Evolutionary conservation across 2,797 vertebrate genomes (phyloP).

Genomic region (Characodon lateralis): DNA sequence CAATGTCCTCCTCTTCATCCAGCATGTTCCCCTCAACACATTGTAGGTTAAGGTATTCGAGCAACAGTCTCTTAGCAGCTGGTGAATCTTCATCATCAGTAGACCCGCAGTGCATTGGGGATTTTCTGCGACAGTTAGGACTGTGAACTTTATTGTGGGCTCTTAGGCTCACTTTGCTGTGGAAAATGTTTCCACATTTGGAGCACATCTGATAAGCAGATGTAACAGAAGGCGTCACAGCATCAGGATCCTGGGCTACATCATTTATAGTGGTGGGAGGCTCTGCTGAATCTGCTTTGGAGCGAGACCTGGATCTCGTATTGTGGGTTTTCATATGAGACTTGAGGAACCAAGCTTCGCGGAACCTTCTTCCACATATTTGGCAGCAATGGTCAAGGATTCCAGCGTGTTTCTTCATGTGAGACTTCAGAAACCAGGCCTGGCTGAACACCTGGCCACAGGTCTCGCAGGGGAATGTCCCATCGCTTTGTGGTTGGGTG

Average conservation of each 20-base stretch:
- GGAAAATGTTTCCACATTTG: conserved; percentile 95
- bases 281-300: conserved; percentile 81
- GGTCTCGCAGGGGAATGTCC: conserved; percentile 90
- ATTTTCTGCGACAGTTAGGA: conserved; percentile 66
- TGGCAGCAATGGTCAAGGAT: conserved; percentile 93
- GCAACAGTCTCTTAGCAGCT: conserved; percentile 81
- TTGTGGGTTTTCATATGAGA: conserved; percentile 97
- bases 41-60: conserved; percentile 86
- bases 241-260: conserved; percentile 88
- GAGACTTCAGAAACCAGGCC: conserved; percentile 94
- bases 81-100: conserved; percentile 72
- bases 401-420: conserved; percentile 94
- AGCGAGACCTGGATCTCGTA: conserved; percentile 83
- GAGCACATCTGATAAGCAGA: conserved; percentile 90
- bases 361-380: conserved; percentile 92
- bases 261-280: conserved; percentile 90
- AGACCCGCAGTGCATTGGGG: conserved; percentile 47
- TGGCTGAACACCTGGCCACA: conserved; percentile 93
- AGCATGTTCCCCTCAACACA: conserved; percentile 63
- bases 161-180: conserved; percentile 89
- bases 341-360: conserved; percentile 96
- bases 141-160: conserved; percentile 87
- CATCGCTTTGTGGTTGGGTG: conserved; percentile 75
- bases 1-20: conserved; percentile 52
- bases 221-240: conserved; percentile 70